Evolutionary conservation across 1,140 invertebrate genomes (phyloP), one percentile per base, ranked within the genome.

Genomic region (Drosophila funebris): DNA sequence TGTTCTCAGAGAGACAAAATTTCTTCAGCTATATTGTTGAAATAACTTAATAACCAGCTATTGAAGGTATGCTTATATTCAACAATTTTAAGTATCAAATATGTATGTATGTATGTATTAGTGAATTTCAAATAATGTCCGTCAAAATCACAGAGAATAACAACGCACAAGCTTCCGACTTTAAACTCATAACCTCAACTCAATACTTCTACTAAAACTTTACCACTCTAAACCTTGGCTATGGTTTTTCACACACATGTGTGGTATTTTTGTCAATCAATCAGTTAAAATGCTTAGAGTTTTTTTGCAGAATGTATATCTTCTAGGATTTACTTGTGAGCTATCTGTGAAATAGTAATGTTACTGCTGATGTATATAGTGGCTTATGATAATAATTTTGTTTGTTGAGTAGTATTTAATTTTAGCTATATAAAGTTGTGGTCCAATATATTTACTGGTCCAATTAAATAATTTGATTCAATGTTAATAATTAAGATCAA

Each of bases 391-490:
- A 39, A 41, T 60, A 24, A 53, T 20, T 52, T 63, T 57, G 7
- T 50, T 29, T 43, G 5, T 5, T 27, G 6, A 36, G 64, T 58
- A 37, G 8, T 16, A 60, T 43, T 69, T 61, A 61, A 52, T 11
- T 37, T 50, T 62, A 56, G 33, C 20, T 39, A 53, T 67, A 22
- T 61, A 54, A 39, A 64, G 57, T 56, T 41, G 46, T 43, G 57
- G 71, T 41, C 43, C 18, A 43, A 56, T 39, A 71, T 70, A 66
- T 66, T 79, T 75, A 58, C 48, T 22, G 46, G 70, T 46, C 48
- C 53, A 75, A 73, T 78, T 68, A 78, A 43, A 78, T 48, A 44
- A 29, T 60, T 79, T 75, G 60, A 79, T 79, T 66, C 71, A 75
- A 80, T 58, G 66, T 56, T 77, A 37, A 76, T 71, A 71, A 71